Evolutionary conservation across 2,888 invertebrate species (phyloP).

Genomic region (Zhengitettix transpicula): DNA sequence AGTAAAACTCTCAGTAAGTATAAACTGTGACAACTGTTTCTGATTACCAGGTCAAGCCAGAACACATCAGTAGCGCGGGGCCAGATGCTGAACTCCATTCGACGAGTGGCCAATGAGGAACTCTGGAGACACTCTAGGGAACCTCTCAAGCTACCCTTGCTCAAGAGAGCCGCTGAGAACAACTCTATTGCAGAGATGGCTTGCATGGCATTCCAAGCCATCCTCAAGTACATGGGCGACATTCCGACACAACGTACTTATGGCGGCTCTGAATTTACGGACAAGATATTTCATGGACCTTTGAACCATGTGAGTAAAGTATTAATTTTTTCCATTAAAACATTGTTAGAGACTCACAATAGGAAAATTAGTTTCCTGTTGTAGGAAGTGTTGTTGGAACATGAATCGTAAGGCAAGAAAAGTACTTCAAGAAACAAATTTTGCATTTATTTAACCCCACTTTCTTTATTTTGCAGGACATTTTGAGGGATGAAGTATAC

Average conservation of each 20-base stretch:
- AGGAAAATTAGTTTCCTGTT: no score
- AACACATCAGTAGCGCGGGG: slow-evolving; percentile 42
- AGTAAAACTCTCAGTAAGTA: not conserved
- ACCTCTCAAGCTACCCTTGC: slow-evolving; percentile 64
- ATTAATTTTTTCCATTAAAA: no score
- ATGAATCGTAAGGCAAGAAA: no score
- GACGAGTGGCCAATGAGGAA: slow-evolving; percentile 47
- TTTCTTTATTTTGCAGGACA: slow-evolving; percentile 30
- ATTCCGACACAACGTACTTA: slow-evolving; percentile 65
- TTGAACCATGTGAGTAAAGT: slow-evolving; percentile 39
- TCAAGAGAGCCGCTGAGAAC: slow-evolving; percentile 55
- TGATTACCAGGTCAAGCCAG: slow-evolving; percentile 26
- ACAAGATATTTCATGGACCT: slow-evolving; percentile 69
- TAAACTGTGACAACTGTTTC: not conserved
- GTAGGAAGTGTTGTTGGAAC: no score
- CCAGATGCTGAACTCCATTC: slow-evolving; percentile 46
- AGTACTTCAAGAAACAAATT: no score
- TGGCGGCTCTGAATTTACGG: slow-evolving; percentile 67
- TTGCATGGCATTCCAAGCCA: slow-evolving; percentile 53
- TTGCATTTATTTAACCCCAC: no score
- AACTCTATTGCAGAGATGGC: slow-evolving; percentile 57
- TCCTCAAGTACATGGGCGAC: slow-evolving; percentile 83
- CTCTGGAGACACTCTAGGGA: slow-evolving; percentile 71
- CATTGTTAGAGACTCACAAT: no score
- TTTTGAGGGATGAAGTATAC: slow-evolving; percentile 75